These are phyloP conservation scores for Ariolimax columbianus DNA, from an alignment of 2,888 invertebrate genomes.

Conservation along the genomic window DNA sequence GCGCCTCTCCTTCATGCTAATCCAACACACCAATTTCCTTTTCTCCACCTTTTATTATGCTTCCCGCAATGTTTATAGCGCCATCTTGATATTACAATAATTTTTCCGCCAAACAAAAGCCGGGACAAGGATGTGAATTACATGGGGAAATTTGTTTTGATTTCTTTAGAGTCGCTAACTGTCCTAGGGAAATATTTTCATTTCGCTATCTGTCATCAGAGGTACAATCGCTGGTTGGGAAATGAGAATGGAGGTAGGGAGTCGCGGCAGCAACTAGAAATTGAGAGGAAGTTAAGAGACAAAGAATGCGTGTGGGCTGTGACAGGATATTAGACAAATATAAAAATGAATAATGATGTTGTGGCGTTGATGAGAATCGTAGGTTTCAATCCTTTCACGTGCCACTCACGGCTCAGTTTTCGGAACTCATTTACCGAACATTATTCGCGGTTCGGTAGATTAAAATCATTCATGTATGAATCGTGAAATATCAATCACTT, in stretches of 20 bases:
- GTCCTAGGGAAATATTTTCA: conserved; percentile 26
- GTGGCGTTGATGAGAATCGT: not conserved
- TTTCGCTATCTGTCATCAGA: not conserved
- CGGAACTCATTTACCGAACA: not conserved
- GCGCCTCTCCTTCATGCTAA: not conserved
- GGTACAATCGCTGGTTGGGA: not conserved
- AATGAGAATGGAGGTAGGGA: conserved; percentile 3
- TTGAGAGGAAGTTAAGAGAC: not conserved
- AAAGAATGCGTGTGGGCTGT: not conserved
- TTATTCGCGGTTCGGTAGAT: not conserved
- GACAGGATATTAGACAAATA: conserved; percentile 1
- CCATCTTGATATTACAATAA: conserved; percentile 7
- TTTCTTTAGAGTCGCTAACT: not conserved
- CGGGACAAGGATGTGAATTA: not conserved
- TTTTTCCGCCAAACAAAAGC: not conserved
- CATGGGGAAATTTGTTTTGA: conserved; percentile 9
- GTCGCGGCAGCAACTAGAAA: not conserved
- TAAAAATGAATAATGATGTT: not conserved
- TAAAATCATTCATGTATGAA: not conserved
- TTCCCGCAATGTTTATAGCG: not conserved
- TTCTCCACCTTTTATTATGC: not conserved
- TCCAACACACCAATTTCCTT: not conserved
- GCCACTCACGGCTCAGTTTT: not conserved
- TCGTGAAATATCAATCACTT: conserved; percentile 10
- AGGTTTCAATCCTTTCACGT: not conserved